These are phyloP conservation scores for Nomada goodeniana DNA, from an alignment of 2,888 invertebrate species.

Conservation along the genomic window DNA sequence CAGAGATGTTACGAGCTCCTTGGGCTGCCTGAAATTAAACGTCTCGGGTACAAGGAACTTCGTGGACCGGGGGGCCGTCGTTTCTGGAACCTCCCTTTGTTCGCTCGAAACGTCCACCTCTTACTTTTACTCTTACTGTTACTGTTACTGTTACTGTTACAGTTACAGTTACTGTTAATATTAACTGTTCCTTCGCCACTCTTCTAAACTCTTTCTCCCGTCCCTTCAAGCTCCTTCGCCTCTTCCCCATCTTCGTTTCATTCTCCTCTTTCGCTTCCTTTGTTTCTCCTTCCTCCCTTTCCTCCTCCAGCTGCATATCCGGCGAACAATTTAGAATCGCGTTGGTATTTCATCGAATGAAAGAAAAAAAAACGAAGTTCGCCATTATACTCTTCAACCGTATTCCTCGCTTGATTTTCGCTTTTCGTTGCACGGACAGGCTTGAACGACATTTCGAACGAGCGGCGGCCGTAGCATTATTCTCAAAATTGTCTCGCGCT, in stretches of 20 bases:
- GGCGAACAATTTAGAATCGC: constrained; percentile 59
- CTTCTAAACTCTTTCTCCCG: not conserved
- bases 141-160: constrained; percentile 28
- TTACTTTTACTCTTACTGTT: not conserved
- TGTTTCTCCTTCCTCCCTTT: constrained; percentile 60
- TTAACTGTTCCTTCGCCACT: not conserved
- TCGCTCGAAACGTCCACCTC: constrained; percentile 40
- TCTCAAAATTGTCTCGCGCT: too few relatives aligned
- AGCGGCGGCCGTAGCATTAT: too few relatives aligned
- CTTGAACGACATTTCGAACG: too few relatives aligned
- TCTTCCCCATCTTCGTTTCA: constrained; percentile 19
- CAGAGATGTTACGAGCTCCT: constrained; percentile 66
- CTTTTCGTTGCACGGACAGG: too few relatives aligned
- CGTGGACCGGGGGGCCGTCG: constrained; percentile 52
- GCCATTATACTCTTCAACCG: too few relatives aligned
- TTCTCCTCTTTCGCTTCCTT: constrained; percentile 57
- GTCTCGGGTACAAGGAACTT: constrained; percentile 65
- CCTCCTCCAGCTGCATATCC: constrained; percentile 57
- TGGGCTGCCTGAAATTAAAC: constrained; percentile 71
- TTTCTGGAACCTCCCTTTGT: constrained; percentile 51
- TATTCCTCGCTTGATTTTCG: too few relatives aligned
- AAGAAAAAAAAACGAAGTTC: not conserved
- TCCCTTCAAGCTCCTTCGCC: not conserved
- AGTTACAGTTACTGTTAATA: constrained; percentile 14
- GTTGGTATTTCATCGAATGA: constrained; percentile 59